Percentiles rank a stretch among this genome's conserved stretches.
These are phyloP conservation scores for Cacoxenus indagator DNA, from an alignment of 2,888 invertebrate species.

Conservation along the genomic window DNA sequence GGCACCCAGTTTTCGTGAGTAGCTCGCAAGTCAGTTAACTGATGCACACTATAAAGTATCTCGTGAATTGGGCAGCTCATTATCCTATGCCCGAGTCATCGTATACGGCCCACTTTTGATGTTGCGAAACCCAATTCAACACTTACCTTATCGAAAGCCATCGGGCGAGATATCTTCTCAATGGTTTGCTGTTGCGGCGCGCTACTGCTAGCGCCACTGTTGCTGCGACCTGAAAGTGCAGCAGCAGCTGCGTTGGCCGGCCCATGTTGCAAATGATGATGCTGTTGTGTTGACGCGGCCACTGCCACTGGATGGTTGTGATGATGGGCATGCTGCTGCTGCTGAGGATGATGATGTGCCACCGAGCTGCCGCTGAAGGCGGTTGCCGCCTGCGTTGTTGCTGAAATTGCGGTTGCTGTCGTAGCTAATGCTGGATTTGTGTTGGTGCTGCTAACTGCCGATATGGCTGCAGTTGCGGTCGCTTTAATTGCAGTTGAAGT, in stretches of 20 bases:
- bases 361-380: conserved; percentile 58
- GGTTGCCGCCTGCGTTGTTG: conserved; percentile 58
- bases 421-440: conserved; percentile 49
- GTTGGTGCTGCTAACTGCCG: conserved; percentile 25
- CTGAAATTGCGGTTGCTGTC: conserved; percentile 55
- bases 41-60: no score
- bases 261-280: conserved; percentile 23
- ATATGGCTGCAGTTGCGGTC: conserved; percentile 15
- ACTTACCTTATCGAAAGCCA: conserved; percentile 82
- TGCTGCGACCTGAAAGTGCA: conserved; percentile 45
- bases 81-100: no score
- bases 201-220: conserved; percentile 37
- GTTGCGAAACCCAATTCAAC: no score
- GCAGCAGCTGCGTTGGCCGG: conserved; percentile 33
- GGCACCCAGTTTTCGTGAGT: no score
- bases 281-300: background rate
- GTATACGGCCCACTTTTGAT: no score
- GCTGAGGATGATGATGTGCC: conserved; percentile 45
- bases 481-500: conserved; percentile 5
- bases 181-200: conserved; percentile 60
- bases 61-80: no score
- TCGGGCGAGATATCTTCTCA: conserved; percentile 74
- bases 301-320: conserved; percentile 32
- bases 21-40: no score
- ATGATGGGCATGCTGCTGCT: conserved; percentile 36